Conservation (phyloP, 1,140 invertebrate species). For the Luehdorfia chinensis region DNA sequence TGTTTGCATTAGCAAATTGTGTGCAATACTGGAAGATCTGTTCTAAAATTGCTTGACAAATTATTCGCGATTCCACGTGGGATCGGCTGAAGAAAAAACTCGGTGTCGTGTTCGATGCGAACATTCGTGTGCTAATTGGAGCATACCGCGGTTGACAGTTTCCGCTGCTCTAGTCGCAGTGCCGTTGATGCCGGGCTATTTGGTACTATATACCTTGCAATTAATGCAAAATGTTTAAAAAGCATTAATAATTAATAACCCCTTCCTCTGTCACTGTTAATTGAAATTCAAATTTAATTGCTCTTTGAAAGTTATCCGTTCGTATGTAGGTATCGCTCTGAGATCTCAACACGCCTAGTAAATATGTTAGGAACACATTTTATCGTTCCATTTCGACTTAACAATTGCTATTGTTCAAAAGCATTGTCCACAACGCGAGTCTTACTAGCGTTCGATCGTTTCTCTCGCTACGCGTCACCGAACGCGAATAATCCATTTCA, state of each 20-base stretch:
- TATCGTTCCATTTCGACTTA: no score
- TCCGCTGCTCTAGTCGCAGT: slow-evolving; percentile 13
- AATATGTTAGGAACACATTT: no score
- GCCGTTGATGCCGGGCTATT: background rate
- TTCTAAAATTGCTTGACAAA: no score
- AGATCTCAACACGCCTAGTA: no score
- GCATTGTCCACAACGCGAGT: background rate
- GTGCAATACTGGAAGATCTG: no score
- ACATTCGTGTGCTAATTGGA: slow-evolving; percentile 19
- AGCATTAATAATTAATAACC: no score
- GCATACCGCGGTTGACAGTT: slow-evolving; percentile 20
- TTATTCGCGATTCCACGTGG: slow-evolving; percentile 1
- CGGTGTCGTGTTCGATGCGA: background rate
- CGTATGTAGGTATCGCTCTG: no score
- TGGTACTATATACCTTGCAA: background rate
- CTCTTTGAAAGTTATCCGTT: no score
- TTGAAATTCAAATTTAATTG: no score
- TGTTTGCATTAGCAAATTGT: no score
- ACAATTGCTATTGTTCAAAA: background rate
- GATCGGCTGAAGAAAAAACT: slow-evolving; percentile 5
- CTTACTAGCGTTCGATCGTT: slow-evolving; percentile 4
- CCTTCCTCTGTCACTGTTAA: no score
- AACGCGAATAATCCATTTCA: slow-evolving; percentile 22
- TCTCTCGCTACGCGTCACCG: slow-evolving; percentile 19
- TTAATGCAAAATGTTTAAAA: no score